Base-by-base conservation (phyloP, 2,113 vertebrate species). In the Tragelaphus imberbis region DNA sequence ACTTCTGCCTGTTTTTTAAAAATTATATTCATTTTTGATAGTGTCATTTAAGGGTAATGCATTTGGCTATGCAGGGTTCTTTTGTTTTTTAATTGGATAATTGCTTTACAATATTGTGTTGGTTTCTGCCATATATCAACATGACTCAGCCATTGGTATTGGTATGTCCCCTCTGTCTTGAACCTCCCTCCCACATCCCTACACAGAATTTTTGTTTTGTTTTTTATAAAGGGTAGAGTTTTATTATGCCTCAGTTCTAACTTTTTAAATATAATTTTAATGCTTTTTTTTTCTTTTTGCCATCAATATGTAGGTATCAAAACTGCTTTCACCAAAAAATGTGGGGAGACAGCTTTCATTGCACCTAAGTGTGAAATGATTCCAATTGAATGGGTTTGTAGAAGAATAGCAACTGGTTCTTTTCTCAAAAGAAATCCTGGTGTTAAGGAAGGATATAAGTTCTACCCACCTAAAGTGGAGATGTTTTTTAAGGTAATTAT, bases 351-450 rank as follows among this genome's bases (percentile, higher is more conserved):
- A 0, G 99, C 99, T 0, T 99, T 99, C 94, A 98, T 99, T 80
- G 99, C 99, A 6, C 98, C 99, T n/a, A 99, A 99, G 84, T 99
- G 99, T 89, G 99, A 99, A 97, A 99, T 99, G 99, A 99, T 99
- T 97, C 99, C 99, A 21, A 99, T 99, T 87, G 99, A 99, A 98
- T 99, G 99, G 99, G 99, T 99, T 0, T 99, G 99, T 97, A 99
- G 99, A 92, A 99, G 99, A 96, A 99, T 99, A 95, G 99, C 99
- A 25, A 99, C 99, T 14, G 99, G 99, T 9, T 99, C 99, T n/a
- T 99, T 99, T 98, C 99, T 99, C 90, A 99, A 99, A 99, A 99
- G 99, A 98, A 99, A 99, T 94, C 99, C 99, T 65, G 99, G 99
- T 7, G 99, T 99, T 53, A 99, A 99, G 93, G 99, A 99, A 98